Base-by-base conservation (phyloP, 2,797 vertebrate species). In the Picus viridis region DNA sequence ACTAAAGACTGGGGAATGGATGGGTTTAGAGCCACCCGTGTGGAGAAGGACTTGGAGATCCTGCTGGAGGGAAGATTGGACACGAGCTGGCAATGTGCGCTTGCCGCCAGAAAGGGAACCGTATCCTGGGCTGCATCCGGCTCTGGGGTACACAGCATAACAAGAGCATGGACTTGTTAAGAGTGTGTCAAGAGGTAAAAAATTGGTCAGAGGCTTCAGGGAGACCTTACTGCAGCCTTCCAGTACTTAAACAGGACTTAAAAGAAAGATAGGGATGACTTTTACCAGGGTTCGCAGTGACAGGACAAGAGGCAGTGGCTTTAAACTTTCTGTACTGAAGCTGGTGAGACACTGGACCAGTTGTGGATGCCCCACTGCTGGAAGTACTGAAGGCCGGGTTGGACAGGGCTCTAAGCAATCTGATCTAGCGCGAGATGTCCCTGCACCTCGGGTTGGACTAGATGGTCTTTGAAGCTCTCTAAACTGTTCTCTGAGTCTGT, bases 21-120 rank as follows among this genome's bases (percentile, higher is more conserved):
- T 24, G 29, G 72, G 34, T 75, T 67, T 65, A 70, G 58, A 81
- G 54, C 26, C 17, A 27, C 54, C 13, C 29, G 17, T 30, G 54
- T 56, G 54, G 29, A 72, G 72, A 30, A 71, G 36, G 41, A 47
- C 4, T 16, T 16, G 41, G 63, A 51, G 32, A 13, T 39, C 41
- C 19, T 3, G 12, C 41, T 36, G 15, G 16, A 51, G 19, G 20
- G 16, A 23, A 47, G 47, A 12, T 16, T 47, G 64, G 30, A 30
- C 30, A 12, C n/a, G 65, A 34, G 12, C 29, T 8, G 8, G 62
- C 54, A 13, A 3, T 0, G 6, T 64, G 29, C 0, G 3, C 27
- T 29, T 1, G 3, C 23, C 58, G 69, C 45, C 47, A 47, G 19
- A 47, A 47, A 47, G 47, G 47, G 20, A 47, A 20, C 67, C 29